Base-by-base conservation (phyloP, 2,113 vertebrate genomes). In the Ivindomyrus marchei region DNA sequence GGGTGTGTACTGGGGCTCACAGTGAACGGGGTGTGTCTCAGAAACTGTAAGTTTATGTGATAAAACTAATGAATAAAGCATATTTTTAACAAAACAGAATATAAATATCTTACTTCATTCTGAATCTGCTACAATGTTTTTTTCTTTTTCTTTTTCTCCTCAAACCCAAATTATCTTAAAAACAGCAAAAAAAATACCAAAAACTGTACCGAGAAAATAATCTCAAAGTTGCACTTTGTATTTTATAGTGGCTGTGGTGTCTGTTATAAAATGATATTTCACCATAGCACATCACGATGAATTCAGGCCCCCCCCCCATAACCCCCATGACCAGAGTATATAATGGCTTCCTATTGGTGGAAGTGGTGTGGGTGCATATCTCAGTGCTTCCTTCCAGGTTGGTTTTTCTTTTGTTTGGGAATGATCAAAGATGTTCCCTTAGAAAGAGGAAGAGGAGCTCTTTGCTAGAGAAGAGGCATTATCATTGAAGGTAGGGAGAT, bases 281-380 rank as follows among this genome's bases (percentile, higher is more conserved):
- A 8, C 42, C 62, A 24, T 27, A 24, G n/a, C 31, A 17, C 17
- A 50, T 19, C 15, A 39, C 13, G 2, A 45, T 84, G 77, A 24
- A 52, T 53, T 24, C n/a, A 7, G 49, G 15, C 15, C 31, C 39
- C 66, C 53, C 45, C 62, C n/a, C 56, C 27, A 36, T n/a, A 45
- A 31, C 45, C 13, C 47, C 70, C 49, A 27, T 24, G 36, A n/a
- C 36, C 21, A 24, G 49, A 11, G 4, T 42, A 56, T 80, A 19
- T 56, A 19, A 39, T 66, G 50, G 31, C 31, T 89, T 84, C 49
- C 88, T 39, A 53, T 89, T 83, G 88, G 88, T 83, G 70, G 74
- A 83, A 89, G 31, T n/a, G 31, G 31, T 46, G 46, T 49, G 19
- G 74, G 74, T 21, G 13, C 49, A 42, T 84, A n/a, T 83, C n/a